Percentiles rank a stretch among this genome's conserved stretches.
Conservation (phyloP, 2,113 vertebrate species). For the Salminus brasiliensis region DNA sequence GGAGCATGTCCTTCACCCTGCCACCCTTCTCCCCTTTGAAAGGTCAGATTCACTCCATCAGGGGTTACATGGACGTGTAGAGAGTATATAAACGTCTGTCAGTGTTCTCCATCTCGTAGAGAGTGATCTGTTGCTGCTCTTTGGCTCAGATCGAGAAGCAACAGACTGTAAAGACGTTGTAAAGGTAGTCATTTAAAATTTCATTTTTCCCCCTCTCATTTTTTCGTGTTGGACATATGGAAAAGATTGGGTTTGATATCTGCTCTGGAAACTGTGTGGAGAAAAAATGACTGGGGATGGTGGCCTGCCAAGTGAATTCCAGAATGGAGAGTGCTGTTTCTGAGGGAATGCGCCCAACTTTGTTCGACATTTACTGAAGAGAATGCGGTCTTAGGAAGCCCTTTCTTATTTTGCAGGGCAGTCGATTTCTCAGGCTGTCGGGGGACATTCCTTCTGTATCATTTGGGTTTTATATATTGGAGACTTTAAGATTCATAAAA, state of each 20-base stretch:
- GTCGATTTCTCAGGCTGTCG: no score
- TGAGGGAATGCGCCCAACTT: slow-evolving; percentile 22
- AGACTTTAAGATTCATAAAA: no score
- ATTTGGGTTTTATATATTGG: no score
- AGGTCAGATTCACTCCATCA: slow-evolving; percentile 28
- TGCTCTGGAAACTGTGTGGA: slow-evolving; percentile 60
- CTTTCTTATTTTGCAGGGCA: no score
- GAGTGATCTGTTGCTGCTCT: background rate
- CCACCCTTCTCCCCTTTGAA: background rate
- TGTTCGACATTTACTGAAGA: slow-evolving; percentile 33
- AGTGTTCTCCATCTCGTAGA: background rate
- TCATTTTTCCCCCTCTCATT: slow-evolving; percentile 11
- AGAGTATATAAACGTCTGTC: slow-evolving; percentile 29
- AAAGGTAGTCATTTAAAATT: slow-evolving; percentile 42
- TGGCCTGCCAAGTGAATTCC: slow-evolving; percentile 58
- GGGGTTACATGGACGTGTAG: background rate
- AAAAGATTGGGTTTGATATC: slow-evolving; percentile 61
- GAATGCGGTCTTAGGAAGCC: slow-evolving; percentile 40
- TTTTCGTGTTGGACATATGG: slow-evolving; percentile 63
- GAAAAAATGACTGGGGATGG: slow-evolving; percentile 46
- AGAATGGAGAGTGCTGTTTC: slow-evolving; percentile 41
- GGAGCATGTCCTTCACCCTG: slow-evolving; percentile 13
- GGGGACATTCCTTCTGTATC: no score
- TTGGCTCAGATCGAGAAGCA: background rate
- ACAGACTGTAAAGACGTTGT: slow-evolving; percentile 47